These are phyloP conservation scores for Byasa hedistus DNA, from an alignment of 2,888 invertebrate species.

Conservation along the genomic window DNA sequence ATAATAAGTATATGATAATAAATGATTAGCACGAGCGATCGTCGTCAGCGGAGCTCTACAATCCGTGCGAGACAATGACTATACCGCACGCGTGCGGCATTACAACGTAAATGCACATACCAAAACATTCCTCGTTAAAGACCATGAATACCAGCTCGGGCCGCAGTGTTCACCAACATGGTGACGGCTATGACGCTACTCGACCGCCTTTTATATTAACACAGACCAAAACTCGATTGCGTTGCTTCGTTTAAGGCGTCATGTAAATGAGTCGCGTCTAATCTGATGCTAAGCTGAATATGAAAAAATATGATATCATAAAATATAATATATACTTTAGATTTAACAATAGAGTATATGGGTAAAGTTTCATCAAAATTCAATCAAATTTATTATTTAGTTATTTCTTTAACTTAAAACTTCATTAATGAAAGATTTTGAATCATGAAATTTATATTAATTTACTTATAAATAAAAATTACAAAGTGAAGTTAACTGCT, in stretches of 20 bases:
- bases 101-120: conserved; percentile 45
- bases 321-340: too few species aligned
- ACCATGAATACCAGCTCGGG: conserved; percentile 32
- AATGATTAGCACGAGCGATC: too few species aligned
- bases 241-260: conserved; percentile 1
- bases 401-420: too few species aligned
- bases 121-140: conserved; percentile 39
- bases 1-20: too few species aligned
- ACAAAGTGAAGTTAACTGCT: too few species aligned
- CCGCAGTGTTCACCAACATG: conserved; percentile 24
- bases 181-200: conserved; percentile 18
- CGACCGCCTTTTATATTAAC: conserved; percentile 12
- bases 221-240: conserved; percentile 9
- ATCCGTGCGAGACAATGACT: conserved; percentile 49
- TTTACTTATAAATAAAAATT: too few species aligned
- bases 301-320: background rate
- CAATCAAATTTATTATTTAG: too few species aligned
- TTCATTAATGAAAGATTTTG: too few species aligned
- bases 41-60: conserved; percentile 29
- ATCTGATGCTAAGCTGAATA: conserved; percentile 12
- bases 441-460: too few species aligned
- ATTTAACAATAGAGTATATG: too few species aligned
- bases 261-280: conserved; percentile 15
- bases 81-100: conserved; percentile 42
- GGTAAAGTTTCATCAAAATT: too few species aligned